These are phyloP conservation scores for Pseudochirops cupreus DNA, from an alignment of 2,797 vertebrate genomes.

Conservation along the genomic window DNA sequence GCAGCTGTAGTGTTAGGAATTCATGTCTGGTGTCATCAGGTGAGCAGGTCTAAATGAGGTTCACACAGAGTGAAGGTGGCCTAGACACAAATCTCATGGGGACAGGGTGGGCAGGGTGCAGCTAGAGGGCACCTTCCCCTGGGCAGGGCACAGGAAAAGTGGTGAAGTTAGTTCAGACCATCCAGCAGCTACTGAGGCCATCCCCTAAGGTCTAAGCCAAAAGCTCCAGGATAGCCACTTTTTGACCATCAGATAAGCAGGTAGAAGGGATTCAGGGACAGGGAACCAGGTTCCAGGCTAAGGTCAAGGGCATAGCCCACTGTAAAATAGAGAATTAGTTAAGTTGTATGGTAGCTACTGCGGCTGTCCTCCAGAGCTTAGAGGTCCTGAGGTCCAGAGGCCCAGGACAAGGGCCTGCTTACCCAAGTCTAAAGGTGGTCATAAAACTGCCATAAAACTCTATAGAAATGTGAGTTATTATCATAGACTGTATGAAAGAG, in stretches of 20 bases:
- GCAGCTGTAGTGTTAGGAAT: not conserved
- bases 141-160: not conserved
- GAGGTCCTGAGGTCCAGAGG: not conserved
- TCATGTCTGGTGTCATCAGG: not conserved
- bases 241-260: not conserved
- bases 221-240: not conserved
- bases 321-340: not conserved
- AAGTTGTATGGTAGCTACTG: not conserved
- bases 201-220: not conserved
- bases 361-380: not conserved
- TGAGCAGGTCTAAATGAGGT: not conserved
- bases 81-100: not conserved
- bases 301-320: not conserved
- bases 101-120: not conserved
- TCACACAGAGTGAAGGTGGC: not conserved
- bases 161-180: not conserved
- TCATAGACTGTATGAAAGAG: not conserved
- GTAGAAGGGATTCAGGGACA: accelerated
- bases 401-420: not conserved
- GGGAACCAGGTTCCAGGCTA: not conserved
- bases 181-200: not conserved
- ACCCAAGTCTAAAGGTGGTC: not conserved
- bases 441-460: not conserved
- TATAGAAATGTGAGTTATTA: not conserved
- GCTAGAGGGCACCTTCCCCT: not conserved